Base-by-base conservation (phyloP, 2,888 invertebrate species). In the Invenusta paracnida region DNA sequence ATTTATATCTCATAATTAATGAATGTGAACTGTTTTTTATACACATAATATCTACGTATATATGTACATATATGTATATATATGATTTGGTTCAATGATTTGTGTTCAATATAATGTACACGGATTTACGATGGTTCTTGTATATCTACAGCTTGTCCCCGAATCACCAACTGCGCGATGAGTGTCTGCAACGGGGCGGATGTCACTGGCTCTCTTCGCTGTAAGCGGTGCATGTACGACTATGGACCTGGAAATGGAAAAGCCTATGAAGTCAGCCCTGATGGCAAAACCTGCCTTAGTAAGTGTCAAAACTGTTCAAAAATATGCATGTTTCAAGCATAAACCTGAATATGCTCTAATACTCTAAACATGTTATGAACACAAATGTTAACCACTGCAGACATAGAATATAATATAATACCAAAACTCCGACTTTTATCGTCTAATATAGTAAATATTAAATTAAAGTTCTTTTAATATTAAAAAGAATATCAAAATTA, bases 231-330 rank as follows among this genome's bases (percentile, higher is more conserved):
- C 29, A 30, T 30, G 30, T 82, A 82, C 23, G 82, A 82, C 29
- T 82, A 29, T 82, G 82, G 82, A 11, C 5, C 13, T 28, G 82
- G 30, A 27, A 30, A 30, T 28, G 82, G 82, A 13, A 29, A 30
- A 23, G 82, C 82, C 2, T 82, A 82, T 23, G 29, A 82, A 27
- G 29, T 30, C 29, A 82, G 82, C 28, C 29, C 82, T 28, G 82
- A 82, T 28, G 82, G 82, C 2, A 82, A 23, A 82, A 27, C 27
- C 29, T 82, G 82, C 23, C 27, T 82, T 11, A 82, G 82, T 82
- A 2, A 82, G 82, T 82, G 5, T 73, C 48, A 48, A 11, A 17
- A 17, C 17, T 48, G 5, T 48, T 11, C 48, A 11, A 48, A 17
- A 48, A 11, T 48, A 48, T n/a, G n/a, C n/a, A n/a, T n/a, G n/a